Conservation (phyloP, 2,888 invertebrate genomes). For the Trachelus stipa region DNA sequence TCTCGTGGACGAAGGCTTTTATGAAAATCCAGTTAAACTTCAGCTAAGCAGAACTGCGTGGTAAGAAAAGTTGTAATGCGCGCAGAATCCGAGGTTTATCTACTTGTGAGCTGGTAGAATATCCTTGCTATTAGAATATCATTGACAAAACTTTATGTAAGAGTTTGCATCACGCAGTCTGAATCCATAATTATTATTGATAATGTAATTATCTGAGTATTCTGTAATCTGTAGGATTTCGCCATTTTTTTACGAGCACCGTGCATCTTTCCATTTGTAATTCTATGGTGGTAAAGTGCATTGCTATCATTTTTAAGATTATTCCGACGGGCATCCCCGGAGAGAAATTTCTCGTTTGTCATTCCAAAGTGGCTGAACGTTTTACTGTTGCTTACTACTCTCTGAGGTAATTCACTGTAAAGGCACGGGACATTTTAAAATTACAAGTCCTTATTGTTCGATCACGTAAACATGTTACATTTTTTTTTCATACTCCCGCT, state of each 20-base stretch:
- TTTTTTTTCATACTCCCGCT: no score
- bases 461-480: neutral
- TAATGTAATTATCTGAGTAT: neutral
- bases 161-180: neutral
- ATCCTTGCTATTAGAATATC: neutral
- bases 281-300: no score
- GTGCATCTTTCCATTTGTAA: no score
- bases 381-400: no score
- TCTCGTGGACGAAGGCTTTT: neutral
- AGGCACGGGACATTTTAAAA: neutral
- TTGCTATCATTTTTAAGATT: no score
- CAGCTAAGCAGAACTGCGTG: neutral
- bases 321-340: no score
- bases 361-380: no score
- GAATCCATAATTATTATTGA: neutral
- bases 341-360: no score
- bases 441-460: neutral
- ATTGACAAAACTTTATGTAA: neutral
- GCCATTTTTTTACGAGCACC: no score
- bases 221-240: no score
- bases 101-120: neutral
- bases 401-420: neutral
- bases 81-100: neutral
- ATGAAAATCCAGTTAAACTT: constrained; percentile 13
- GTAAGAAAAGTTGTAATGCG: constrained; percentile 2